These are phyloP conservation scores for Synanthedon tipuliformis DNA, from an alignment of 2,888 invertebrate species.

Conservation along the genomic window DNA sequence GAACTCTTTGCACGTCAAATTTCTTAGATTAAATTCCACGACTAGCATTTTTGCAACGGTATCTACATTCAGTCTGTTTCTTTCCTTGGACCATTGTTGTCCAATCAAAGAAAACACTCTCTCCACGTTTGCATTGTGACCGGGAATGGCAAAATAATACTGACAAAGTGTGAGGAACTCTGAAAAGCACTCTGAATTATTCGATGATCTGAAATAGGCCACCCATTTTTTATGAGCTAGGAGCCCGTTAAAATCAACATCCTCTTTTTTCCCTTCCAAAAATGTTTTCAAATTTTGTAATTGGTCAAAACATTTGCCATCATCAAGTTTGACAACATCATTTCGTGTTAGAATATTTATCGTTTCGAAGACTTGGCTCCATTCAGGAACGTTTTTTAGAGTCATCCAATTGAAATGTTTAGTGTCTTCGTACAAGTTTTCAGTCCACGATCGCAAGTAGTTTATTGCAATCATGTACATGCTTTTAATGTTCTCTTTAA, in stretches of 20 bases:
- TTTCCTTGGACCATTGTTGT: conserved; percentile 1
- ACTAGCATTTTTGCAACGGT: conserved; percentile 3
- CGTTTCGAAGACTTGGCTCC: conserved; percentile 7
- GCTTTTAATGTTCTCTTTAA: conserved; percentile 6
- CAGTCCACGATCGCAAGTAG: conserved; percentile 7
- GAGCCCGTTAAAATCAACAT: conserved; percentile 6
- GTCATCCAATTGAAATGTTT: conserved; percentile 6
- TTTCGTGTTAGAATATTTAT: conserved; percentile 6
- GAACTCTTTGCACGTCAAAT: conserved; percentile 4
- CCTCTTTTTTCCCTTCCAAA: conserved; percentile 1
- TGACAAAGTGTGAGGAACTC: conserved; percentile 4
- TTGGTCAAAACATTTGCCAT: conserved; percentile 8
- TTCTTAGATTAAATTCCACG: conserved; percentile 2
- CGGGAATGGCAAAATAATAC: conserved; percentile 4
- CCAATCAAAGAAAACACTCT: not conserved
- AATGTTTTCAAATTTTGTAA: conserved; percentile 4
- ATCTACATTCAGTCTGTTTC: conserved; percentile 1
- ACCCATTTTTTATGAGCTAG: conserved; percentile 7
- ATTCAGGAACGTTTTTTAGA: conserved; percentile 6
- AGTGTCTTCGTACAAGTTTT: conserved; percentile 7
- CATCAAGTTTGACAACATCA: conserved; percentile 4
- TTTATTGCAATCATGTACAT: conserved; percentile 7
- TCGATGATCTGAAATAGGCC: conserved; percentile 6
- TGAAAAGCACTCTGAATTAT: conserved; percentile 3
- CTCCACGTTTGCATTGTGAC: conserved; percentile 5